A percentile compares a stretch with the other conserved stretches of the same genome.
These are phyloP conservation scores for Dissostichus mawsoni DNA, from an alignment of 2,113 vertebrate genomes.

Conservation along the genomic window DNA sequence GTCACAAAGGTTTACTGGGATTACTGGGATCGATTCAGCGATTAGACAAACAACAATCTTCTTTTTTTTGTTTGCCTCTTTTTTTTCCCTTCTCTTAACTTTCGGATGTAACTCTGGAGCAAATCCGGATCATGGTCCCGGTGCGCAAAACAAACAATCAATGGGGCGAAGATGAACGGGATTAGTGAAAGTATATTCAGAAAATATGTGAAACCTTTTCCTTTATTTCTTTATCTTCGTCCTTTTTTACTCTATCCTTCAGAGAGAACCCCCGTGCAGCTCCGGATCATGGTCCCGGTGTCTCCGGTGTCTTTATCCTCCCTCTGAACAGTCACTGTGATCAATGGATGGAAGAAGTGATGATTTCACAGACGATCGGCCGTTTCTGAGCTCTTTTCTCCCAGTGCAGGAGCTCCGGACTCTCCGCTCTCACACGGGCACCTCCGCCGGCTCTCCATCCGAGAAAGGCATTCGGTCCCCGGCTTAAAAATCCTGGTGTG, in stretches of 20 bases:
- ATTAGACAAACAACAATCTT: background rate
- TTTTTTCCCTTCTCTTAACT: slow-evolving; percentile 9
- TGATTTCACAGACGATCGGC: slow-evolving; percentile 15
- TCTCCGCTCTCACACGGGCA: slow-evolving; percentile 78
- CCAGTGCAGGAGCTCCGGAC: slow-evolving; percentile 76
- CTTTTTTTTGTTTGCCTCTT: slow-evolving; percentile 1
- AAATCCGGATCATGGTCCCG: slow-evolving; percentile 88
- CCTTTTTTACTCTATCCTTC: background rate
- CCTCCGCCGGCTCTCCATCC: slow-evolving; percentile 86
- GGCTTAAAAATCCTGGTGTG: slow-evolving; percentile 60
- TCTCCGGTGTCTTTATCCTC: slow-evolving; percentile 39
- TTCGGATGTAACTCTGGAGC: slow-evolving; percentile 73
- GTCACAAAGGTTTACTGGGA: slow-evolving; percentile 21
- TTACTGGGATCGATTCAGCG: slow-evolving; percentile 53
- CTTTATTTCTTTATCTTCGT: background rate
- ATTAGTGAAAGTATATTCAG: background rate
- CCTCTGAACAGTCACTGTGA: slow-evolving; percentile 23
- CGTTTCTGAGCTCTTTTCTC: background rate
- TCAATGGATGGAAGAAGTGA: slow-evolving; percentile 12
- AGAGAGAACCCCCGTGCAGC: slow-evolving; percentile 64
- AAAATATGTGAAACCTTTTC: background rate
- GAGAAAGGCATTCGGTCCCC: slow-evolving; percentile 78
- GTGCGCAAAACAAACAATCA: slow-evolving; percentile 24
- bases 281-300: slow-evolving; percentile 87
- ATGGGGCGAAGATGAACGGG: background rate